Conservation (phyloP, 2,888 invertebrate genomes). For the Idaea dimidiata region DNA sequence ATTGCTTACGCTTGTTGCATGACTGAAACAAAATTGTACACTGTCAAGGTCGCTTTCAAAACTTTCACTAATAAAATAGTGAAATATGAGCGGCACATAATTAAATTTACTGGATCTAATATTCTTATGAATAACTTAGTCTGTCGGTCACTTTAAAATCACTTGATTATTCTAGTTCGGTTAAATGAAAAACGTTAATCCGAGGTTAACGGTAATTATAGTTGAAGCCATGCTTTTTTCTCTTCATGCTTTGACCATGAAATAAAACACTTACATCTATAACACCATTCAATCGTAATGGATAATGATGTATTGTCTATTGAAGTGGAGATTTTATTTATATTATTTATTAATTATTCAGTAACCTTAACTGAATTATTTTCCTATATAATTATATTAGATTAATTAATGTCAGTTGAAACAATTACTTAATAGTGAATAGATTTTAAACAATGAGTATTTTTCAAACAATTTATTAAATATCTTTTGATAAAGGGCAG, state of each 20-base stretch:
- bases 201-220: constrained; percentile 36
- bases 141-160: neutral
- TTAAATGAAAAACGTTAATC: constrained; percentile 17
- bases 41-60: neutral
- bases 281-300: constrained; percentile 22
- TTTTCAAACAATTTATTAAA: neutral
- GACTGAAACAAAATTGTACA: neutral
- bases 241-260: constrained; percentile 33
- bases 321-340: constrained; percentile 6
- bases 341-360: neutral
- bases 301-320: constrained; percentile 24
- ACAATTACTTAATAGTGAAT: too few relatives aligned
- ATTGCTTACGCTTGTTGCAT: neutral
- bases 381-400: too few relatives aligned
- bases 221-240: constrained; percentile 31
- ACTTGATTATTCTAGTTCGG: neutral
- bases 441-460: neutral
- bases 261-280: constrained; percentile 22
- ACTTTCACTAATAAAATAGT: neutral
- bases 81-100: neutral
- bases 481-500: neutral
- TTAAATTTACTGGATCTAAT: neutral
- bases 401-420: too few relatives aligned
- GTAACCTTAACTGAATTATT: neutral
- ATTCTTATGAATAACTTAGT: neutral